Evolutionary conservation across 2,888 invertebrate species (phyloP), one percentile per base, ranked within the genome.

Genomic region (Creontiades dilutus): DNA sequence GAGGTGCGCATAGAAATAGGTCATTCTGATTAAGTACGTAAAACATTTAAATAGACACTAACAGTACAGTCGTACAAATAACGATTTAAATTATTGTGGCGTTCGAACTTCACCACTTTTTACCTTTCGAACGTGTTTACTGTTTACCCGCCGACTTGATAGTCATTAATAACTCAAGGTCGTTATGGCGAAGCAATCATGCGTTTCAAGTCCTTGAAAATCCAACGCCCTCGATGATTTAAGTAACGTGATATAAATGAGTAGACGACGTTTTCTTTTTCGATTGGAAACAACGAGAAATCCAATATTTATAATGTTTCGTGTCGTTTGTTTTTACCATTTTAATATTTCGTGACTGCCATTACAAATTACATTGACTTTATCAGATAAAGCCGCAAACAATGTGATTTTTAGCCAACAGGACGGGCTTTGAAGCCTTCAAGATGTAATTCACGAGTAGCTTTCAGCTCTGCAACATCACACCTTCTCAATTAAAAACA

Each of bases 141-240:
- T 52, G 11, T 52, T 52, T 14, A 12, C 52, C 12, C 52, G 11
- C 52, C 52, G 52, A 52, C 19, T 61, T n/a, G 61, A n/a, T 61
- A 61, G 61, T 61, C 61, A 9, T 61, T 19, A 37, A 37, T 37
- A 14, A 19, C 61, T 61, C 19, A 19, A 61, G 61, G 61, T 61
- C 61, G 16, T 61, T n/a, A n/a, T 61, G n/a, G 61, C 19, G 61
- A 61, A 61, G n/a, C 61, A 61, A 61, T 61, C 61, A 61, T 61
- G 61, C 61, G 61, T 61, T 61, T 19, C 61, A 16, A 61, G 61
- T 61, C 61, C 61, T 61, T 61, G 61, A 61, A 19, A 61, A 61
- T 19, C 16, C 9, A 61, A 61, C 61, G 61, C 61, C n/a, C 61
- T 61, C n/a, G 19, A n/a, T n/a, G 61, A 61, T 61, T 61, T 61